Percentiles rank a stretch among this genome's conserved stretches.
Conservation (phyloP, 37 sponge, comb jelly and placozoan genomes). For the Axinella damicornis region DNA sequence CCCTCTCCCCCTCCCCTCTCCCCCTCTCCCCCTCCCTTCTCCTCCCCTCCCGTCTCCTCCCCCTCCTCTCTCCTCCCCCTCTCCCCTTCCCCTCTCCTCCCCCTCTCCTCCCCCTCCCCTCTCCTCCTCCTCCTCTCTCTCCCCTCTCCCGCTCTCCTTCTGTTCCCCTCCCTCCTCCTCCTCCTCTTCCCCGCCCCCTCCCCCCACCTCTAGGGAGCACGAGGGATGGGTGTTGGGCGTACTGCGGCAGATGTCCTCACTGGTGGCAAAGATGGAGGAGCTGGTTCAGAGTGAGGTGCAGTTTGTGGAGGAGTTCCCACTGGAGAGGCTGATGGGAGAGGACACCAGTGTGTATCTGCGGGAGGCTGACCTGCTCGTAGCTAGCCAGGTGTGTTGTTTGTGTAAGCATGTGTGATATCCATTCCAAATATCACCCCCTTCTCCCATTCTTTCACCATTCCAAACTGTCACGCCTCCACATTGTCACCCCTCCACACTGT, state of each 20-base stretch:
- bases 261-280: conserved; percentile 23
- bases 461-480: too few species aligned
- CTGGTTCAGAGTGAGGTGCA: neutral
- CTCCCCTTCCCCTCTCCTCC: neutral
- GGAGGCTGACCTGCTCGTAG: conserved; percentile 37
- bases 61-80: too few species aligned
- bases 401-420: too few species aligned
- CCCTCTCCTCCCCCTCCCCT: neutral
- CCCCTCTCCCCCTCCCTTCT: too few species aligned
- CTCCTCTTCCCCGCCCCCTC: neutral
- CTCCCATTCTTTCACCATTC: too few species aligned
- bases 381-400: conserved; percentile 22
- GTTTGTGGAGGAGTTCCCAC: conserved; percentile 42
- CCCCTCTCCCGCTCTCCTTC: neutral
- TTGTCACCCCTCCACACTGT: too few species aligned
- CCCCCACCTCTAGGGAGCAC: conserved; percentile 11
- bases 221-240: conserved; percentile 40
- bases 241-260: conserved; percentile 24
- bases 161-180: neutral
- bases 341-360: conserved; percentile 15
- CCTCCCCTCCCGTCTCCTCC: too few species aligned
- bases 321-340: conserved; percentile 5
- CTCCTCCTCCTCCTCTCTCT: neutral
- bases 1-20: neutral
- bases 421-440: too few species aligned